Conservation (phyloP, 2,888 invertebrate genomes). For the Monochamus alternatus region DNA sequence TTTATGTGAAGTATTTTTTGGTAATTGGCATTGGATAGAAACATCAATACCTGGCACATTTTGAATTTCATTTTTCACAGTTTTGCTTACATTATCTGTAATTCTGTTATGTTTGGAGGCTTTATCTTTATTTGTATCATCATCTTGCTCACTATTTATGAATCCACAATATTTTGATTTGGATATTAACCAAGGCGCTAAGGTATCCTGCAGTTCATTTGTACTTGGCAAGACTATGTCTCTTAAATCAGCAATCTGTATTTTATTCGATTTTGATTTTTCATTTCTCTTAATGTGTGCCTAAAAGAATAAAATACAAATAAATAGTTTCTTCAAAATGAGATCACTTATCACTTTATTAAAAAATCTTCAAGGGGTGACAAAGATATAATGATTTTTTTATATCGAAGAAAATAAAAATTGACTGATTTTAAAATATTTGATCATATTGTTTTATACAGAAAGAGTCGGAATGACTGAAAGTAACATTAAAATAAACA, state of each 20-base stretch:
- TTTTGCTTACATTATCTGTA: not conserved
- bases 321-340: not conserved
- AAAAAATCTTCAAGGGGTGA: not conserved
- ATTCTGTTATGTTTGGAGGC: not conserved
- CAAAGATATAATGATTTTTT: not conserved
- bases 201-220: conserved; percentile 22
- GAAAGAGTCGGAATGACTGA: too few species aligned
- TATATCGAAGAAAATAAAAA: too few species aligned
- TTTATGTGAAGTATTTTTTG: not conserved
- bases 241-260: conserved; percentile 26
- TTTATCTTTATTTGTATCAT: not conserved
- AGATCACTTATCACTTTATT: not conserved
- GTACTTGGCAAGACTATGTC: conserved; percentile 35
- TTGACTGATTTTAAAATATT: too few species aligned
- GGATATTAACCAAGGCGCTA: conserved; percentile 33
- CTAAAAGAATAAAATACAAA: conserved; percentile 17
- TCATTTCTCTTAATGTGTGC: not conserved
- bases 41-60: not conserved
- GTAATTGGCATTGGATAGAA: not conserved
- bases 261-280: conserved; percentile 18
- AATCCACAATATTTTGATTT: conserved; percentile 23
- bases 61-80: not conserved
- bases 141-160: not conserved
- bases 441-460: too few species aligned
- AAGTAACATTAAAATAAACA: too few species aligned